Evolutionary conservation across 2,888 invertebrate species (phyloP).

Genomic region (Agrotis segetum): DNA sequence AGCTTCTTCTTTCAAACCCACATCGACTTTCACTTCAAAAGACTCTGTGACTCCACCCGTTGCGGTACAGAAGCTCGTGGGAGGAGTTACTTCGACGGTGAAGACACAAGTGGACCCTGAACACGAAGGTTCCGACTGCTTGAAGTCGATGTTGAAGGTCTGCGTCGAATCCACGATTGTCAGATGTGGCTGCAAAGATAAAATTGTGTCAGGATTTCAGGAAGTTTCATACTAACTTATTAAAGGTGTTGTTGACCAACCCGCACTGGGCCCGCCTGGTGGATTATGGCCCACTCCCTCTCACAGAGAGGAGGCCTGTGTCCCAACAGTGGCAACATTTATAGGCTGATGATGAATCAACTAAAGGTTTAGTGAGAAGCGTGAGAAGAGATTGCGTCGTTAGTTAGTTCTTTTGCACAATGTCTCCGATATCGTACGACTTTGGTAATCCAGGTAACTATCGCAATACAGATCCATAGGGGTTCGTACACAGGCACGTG

Average conservation of each 20-base stretch:
- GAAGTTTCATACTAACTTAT: constrained; percentile 25
- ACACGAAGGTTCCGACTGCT: constrained; percentile 54
- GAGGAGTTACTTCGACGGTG: constrained; percentile 64
- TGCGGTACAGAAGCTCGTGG: constrained; percentile 73
- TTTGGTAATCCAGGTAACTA: no score
- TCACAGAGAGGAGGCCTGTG: no score
- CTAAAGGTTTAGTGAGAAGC: constrained; percentile 10
- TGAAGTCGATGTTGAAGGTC: constrained; percentile 60
- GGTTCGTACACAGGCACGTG: no score
- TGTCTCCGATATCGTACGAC: no score
- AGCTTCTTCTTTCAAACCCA: constrained; percentile 70
- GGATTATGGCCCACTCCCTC: no score
- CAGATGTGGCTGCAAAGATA: constrained; percentile 44
- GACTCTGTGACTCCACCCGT: constrained; percentile 66
- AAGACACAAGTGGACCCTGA: constrained; percentile 62
- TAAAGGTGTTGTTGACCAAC: no score
- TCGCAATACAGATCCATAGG: no score
- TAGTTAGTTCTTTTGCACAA: constrained; percentile 19
- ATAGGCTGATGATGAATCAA: no score
- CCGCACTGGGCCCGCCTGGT: no score
- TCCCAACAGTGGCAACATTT: no score
- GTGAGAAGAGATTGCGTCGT: constrained; percentile 15
- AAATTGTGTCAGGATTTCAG: constrained; percentile 15
- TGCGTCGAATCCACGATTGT: constrained; percentile 70
- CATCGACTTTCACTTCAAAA: constrained; percentile 68